Evolutionary conservation across 1,140 invertebrate genomes (phyloP), one percentile per base, ranked within the genome.

Genomic region (Brachionus sp.): DNA sequence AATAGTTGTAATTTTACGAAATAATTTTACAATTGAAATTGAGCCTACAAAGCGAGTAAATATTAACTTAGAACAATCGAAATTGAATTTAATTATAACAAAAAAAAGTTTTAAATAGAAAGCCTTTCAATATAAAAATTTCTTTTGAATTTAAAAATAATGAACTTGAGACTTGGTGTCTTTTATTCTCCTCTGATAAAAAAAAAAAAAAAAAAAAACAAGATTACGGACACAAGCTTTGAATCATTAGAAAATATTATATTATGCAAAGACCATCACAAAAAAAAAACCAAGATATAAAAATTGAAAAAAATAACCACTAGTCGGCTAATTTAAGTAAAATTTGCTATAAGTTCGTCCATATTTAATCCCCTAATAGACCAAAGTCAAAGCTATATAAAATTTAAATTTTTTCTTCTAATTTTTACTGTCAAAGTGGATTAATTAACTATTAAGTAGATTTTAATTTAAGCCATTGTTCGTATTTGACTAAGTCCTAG

Each of bases 31-130:
- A 57, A 57, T 57, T 57, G 50, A 57, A 57, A 57, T 57, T 57
- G 19, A 57, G 50, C 50, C 50, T 57, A 57, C 50, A 57, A 57
- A 57, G 50, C 37, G 66, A 70, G 66, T 70, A 70, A 70, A 70
- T 70, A 70, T 70, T 70, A 70, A 70, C 66, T 70, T 70, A 70
- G 66, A 70, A 70, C 66, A 70, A 70, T 70, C 35, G 66, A 70
- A 70, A 70, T 70, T 70, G 66, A 70, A 70, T 70, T 70, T 39
- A 70, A 70, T 37, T 70, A 39, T 70, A 70, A 39, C 29, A 70
- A 70, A 66, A 66, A 13, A 33, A 13, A 33, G 6, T 16, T 13
- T 29, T 23, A 66, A 66, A 70, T 16, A 70, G 37, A 70, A 70
- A 70, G 66, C 66, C 66, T 70, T 70, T 39, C 66, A 70, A 70